A percentile compares a stretch with the other conserved stretches of the same genome.
phyloP scores from a whole-genome alignment of 2,888 invertebrate genomes.

The Hetaerina titia region DNA sequence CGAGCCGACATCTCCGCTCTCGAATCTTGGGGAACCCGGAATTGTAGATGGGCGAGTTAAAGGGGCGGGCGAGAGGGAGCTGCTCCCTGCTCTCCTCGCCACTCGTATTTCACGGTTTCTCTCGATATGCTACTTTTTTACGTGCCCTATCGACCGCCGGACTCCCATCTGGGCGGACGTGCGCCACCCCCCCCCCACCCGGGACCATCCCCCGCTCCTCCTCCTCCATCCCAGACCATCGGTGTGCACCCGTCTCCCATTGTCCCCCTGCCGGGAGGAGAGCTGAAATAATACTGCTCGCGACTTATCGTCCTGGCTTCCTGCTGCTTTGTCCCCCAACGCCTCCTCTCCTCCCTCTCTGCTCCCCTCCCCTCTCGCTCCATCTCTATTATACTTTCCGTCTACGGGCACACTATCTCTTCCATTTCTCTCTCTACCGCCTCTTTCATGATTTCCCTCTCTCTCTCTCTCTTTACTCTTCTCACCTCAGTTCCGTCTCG shows the following conservation, averaged over 20 bases:
- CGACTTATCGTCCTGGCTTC: not conserved
- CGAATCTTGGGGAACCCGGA: constrained; percentile 10
- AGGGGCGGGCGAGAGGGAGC: not conserved
- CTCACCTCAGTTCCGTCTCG: not conserved
- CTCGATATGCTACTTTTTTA: constrained; percentile 10
- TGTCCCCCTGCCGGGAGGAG: not conserved
- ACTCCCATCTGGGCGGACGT: constrained; percentile 4
- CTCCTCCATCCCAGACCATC: not conserved
- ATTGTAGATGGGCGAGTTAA: constrained; percentile 9
- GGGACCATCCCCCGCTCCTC: not conserved
- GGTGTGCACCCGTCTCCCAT: not conserved
- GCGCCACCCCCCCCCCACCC: not conserved
- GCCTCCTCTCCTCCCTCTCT: not conserved
- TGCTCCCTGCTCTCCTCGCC: not conserved
- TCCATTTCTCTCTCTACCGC: not conserved
- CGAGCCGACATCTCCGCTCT: not conserved
- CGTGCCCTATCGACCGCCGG: constrained; percentile 44
- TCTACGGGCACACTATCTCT: not conserved
- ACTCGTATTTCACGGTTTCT: not conserved
- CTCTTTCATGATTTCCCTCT: not conserved
- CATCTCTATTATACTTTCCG: not conserved
- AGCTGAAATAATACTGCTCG: constrained; percentile 2
- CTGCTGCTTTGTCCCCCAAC: not conserved
- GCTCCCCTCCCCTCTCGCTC: not conserved
- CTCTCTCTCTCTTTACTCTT: not conserved